Percentiles rank a stretch among this genome's conserved stretches.
phyloP scores from a whole-genome alignment of 2,888 invertebrate genomes.

The Heliconius charithonia region DNA sequence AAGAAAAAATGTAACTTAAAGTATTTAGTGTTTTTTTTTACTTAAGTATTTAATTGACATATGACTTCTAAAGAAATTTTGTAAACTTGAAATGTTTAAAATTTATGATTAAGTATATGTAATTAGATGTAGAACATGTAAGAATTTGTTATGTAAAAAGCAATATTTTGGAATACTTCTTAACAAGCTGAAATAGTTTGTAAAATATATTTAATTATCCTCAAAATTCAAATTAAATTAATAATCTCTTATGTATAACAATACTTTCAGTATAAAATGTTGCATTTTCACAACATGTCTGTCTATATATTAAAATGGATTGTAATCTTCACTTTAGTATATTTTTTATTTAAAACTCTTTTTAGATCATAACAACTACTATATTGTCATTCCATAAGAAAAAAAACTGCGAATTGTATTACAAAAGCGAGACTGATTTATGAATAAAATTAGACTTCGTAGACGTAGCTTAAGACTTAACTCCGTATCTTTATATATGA shows the following conservation, averaged over 20 bases:
- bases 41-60: background rate
- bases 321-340: background rate
- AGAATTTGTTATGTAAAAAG: slow-evolving; percentile 2
- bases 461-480: slow-evolving; percentile 35
- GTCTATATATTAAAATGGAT: background rate
- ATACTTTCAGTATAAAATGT: background rate
- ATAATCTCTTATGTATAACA: background rate
- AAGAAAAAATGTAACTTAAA: background rate
- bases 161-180: slow-evolving; percentile 12
- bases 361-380: slow-evolving; percentile 3
- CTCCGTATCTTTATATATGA: slow-evolving; percentile 34
- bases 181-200: background rate
- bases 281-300: background rate
- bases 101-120: background rate
- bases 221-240: background rate
- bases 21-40: background rate
- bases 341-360: background rate
- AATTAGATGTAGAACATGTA: background rate
- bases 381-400: slow-evolving; percentile 44
- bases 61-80: background rate
- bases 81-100: background rate
- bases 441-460: slow-evolving; percentile 35
- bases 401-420: slow-evolving; percentile 42
- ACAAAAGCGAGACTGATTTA: slow-evolving; percentile 48
- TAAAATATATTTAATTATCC: background rate